Base-by-base conservation (phyloP, 2,797 vertebrate genomes). In the Acrossocheilus wenchowensis region DNA sequence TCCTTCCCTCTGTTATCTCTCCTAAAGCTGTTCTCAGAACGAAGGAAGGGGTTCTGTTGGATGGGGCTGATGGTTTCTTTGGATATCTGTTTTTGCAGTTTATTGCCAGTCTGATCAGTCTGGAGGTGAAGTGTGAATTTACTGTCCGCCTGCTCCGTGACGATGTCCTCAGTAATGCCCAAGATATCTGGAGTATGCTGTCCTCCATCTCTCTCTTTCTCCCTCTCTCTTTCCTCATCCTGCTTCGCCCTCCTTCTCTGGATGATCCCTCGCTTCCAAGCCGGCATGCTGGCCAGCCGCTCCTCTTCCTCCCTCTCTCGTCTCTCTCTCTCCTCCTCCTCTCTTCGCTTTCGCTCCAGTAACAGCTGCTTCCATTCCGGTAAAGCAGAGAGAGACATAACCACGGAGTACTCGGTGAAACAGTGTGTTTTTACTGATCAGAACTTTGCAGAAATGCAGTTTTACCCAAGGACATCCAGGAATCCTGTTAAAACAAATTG, bases 291-390 rank as follows among this genome's bases (percentile, higher is more conserved):
- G 81, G 97, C 96, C 30, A 97, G 93, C 60, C 97, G 96, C 45
- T 97, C 94, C 89, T 96, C 94, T 87, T 97, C 96, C 17, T 96
- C 96, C 82, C 94, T 95, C 77, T 96, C 97, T 36, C 94, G 93
- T 87, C 93, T 95, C 43, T 95, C 96, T 26, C 95, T 88, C 3
- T 95, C 95, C 86, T 96, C 96, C 93, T 97, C 97, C 84, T 97
- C 97, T 92, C 94, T 94, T 89, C 96, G 93, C 90, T 97, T 96
- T 81, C 94, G 94, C 89, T 97, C 97, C 93, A 98, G 91, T 77
- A 98, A 93, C 90, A 97, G 96, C 82, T 97, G 95, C 89, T 98
- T 98, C 97, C 97, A 98, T 92, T 96, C 96, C 4, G 96, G 96
- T 87, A 97, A 92, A 89, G 93, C 94, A 57, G 94, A 94, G 54